These are phyloP conservation scores for Uria aalge DNA, from an alignment of 2,113 vertebrate species.

Conservation along the genomic window DNA sequence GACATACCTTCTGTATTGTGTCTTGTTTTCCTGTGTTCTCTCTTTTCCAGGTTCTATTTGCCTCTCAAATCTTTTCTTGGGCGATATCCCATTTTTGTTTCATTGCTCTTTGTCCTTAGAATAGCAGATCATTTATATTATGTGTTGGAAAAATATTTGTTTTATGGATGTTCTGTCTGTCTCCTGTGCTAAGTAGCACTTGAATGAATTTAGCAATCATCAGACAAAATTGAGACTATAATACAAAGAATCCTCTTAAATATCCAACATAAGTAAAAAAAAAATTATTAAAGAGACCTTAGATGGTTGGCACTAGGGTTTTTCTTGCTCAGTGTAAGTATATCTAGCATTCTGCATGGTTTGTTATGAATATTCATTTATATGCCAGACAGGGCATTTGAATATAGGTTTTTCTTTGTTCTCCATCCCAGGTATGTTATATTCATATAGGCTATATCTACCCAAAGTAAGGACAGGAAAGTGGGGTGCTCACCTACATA, in stretches of 20 bases:
- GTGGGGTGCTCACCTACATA: neutral
- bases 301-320: neutral
- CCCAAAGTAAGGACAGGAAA: neutral
- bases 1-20: slow-evolving; percentile 17
- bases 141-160: neutral
- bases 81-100: neutral
- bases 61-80: neutral
- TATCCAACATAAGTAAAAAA: neutral
- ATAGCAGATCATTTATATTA: neutral
- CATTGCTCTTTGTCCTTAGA: slow-evolving; percentile 16
- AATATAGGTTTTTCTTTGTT: neutral
- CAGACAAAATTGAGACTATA: slow-evolving; percentile 10
- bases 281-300: neutral
- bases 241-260: neutral
- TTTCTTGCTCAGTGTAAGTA: neutral
- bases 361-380: neutral
- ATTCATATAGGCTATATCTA: neutral
- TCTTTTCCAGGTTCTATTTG: slow-evolving; percentile 25
- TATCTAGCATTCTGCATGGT: neutral
- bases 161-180: neutral
- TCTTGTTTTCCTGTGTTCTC: slow-evolving; percentile 30
- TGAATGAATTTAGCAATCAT: neutral
- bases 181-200: neutral
- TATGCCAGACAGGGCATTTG: neutral
- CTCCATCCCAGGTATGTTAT: neutral